Evolutionary conservation across 2,888 invertebrate species (phyloP).

Genomic region (Epistrophella euchroma): DNA sequence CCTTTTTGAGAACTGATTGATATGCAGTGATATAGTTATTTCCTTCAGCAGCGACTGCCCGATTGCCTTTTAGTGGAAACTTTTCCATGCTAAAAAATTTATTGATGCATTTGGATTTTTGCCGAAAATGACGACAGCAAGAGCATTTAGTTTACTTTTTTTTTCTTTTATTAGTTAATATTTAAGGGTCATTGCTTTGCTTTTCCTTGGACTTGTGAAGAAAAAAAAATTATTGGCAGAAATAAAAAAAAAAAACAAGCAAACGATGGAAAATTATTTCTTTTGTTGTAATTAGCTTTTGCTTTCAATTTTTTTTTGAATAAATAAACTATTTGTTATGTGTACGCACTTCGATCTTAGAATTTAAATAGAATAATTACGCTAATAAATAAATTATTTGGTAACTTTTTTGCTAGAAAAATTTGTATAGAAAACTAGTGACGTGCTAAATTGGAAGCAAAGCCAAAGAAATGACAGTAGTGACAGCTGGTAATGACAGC

Average conservation of each 20-base stretch:
- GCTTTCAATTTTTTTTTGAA: conserved; percentile 12
- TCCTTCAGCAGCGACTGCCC: conserved; percentile 84
- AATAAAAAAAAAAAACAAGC: conserved; percentile 43
- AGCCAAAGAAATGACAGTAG: conserved; percentile 65
- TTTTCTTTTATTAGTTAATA: conserved; percentile 25
- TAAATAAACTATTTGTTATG: conserved; percentile 6
- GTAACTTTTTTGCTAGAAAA: conserved; percentile 62
- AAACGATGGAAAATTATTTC: conserved; percentile 47
- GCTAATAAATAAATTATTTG: conserved; percentile 68
- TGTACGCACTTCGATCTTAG: conserved; percentile 57
- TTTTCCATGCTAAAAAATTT: conserved; percentile 86
- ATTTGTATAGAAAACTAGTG: conserved; percentile 70
- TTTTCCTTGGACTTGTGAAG: conserved; percentile 39
- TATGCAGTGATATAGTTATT: conserved; percentile 85
- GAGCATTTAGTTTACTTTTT: background rate
- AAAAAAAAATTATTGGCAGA: conserved; percentile 37
- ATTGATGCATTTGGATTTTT: conserved; percentile 44
- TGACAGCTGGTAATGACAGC: conserved; percentile 65
- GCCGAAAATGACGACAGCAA: conserved; percentile 34
- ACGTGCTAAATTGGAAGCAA: conserved; percentile 73
- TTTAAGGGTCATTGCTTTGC: conserved; percentile 15
- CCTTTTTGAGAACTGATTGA: conserved; percentile 87
- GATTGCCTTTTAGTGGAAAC: conserved; percentile 87
- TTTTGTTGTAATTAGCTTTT: conserved; percentile 12
- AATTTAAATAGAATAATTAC: conserved; percentile 51